Conservation (phyloP, 2,113 vertebrate species). For the Perca schrenkii region DNA sequence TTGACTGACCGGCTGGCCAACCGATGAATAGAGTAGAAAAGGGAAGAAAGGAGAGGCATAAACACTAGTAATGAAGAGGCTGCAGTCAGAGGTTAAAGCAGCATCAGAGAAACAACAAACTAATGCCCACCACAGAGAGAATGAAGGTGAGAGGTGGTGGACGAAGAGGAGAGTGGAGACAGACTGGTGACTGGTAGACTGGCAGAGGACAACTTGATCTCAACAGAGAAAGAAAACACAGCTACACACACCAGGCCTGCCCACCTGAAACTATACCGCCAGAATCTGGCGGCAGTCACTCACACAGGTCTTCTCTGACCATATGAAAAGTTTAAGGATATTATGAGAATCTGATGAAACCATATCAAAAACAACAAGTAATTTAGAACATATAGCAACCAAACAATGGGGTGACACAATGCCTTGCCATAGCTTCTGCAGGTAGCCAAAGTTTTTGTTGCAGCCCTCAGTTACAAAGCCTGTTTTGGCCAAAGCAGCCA, state of each 20-base stretch:
- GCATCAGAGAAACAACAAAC: slow-evolving; percentile 87
- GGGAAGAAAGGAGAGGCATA: slow-evolving; percentile 79
- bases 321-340: not conserved
- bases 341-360: slow-evolving; percentile 8
- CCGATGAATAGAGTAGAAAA: slow-evolving; percentile 75
- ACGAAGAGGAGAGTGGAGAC: slow-evolving; percentile 51
- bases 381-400: not conserved
- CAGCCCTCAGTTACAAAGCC: slow-evolving; percentile 19
- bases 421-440: slow-evolving; percentile 12
- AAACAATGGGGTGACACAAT: not conserved
- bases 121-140: slow-evolving; percentile 79
- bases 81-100: slow-evolving; percentile 85
- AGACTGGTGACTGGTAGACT: slow-evolving; percentile 63
- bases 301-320: not conserved
- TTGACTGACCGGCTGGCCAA: slow-evolving; percentile 79
- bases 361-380: slow-evolving; percentile 20
- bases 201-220: slow-evolving; percentile 64
- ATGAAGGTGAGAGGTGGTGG: slow-evolving; percentile 73
- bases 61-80: slow-evolving; percentile 88
- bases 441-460: slow-evolving; percentile 33
- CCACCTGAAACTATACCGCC: slow-evolving; percentile 50
- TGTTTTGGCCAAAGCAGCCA: slow-evolving; percentile 10
- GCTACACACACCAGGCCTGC: slow-evolving; percentile 40
- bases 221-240: slow-evolving; percentile 52
- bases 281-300: slow-evolving; percentile 5